Conservation (phyloP, 2,113 vertebrate genomes). For the Nasalis larvatus region DNA sequence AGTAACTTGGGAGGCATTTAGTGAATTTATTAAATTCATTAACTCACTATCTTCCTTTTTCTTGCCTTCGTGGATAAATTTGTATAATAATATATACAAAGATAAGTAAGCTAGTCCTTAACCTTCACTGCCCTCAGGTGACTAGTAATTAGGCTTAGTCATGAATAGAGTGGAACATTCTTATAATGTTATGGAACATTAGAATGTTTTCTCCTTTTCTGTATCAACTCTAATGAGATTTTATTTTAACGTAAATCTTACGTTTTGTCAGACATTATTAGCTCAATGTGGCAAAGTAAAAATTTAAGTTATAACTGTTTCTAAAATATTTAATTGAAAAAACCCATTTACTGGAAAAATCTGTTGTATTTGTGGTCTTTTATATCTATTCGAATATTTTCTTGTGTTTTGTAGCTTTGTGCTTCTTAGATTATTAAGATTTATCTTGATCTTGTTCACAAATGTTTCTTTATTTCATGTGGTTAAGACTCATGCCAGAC, state of each 20-base stretch:
- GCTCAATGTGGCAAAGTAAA: slow-evolving; percentile 40
- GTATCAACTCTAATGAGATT: not conserved
- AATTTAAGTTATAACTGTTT: slow-evolving; percentile 47
- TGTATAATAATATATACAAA: not conserved
- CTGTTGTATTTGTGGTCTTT: not conserved
- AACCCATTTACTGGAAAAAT: slow-evolving; percentile 17
- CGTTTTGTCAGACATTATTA: not conserved
- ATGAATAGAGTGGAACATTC: not conserved
- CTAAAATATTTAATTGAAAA: slow-evolving; percentile 30
- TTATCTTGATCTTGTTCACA: not conserved
- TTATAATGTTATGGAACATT: not conserved
- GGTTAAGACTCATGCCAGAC: not conserved
- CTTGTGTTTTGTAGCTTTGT: slow-evolving; percentile 27
- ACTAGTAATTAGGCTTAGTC: not conserved
- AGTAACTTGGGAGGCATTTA: slow-evolving; percentile 33
- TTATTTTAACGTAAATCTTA: not conserved
- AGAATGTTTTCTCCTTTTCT: not conserved
- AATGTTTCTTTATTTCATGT: slow-evolving; percentile 21
- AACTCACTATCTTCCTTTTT: not conserved
- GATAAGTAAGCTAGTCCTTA: not conserved
- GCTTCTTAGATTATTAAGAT: slow-evolving; percentile 20
- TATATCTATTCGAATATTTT: slow-evolving; percentile 25
- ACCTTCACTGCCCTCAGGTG: not conserved
- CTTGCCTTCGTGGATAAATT: not conserved
- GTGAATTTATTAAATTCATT: slow-evolving; percentile 19